Conservation (phyloP, 1,140 invertebrate species). For the Diorhabda sublineata region DNA sequence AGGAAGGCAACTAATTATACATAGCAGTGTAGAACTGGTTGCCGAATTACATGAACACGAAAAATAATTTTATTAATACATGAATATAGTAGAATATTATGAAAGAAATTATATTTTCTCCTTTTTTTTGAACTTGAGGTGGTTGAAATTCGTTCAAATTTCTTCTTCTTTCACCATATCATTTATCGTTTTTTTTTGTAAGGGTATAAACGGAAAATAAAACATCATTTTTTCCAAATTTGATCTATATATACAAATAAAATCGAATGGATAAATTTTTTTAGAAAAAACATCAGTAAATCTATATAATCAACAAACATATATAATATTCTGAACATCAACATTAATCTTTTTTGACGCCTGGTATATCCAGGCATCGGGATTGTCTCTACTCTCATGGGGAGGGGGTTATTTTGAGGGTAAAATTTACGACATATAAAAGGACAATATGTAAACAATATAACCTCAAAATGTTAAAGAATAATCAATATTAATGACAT, state of each 20-base stretch:
- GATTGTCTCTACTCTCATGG: slow-evolving; percentile 17
- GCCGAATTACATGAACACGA: no score
- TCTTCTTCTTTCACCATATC: neutral
- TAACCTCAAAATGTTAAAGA: no score
- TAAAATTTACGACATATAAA: neutral
- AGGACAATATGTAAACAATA: no score
- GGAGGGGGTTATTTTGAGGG: slow-evolving; percentile 4
- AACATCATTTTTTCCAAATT: slow-evolving; percentile 2
- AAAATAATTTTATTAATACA: no score
- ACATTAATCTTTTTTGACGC: slow-evolving; percentile 24
- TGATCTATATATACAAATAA: slow-evolving; percentile 30
- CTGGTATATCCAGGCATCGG: slow-evolving; percentile 10
- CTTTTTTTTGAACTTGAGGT: no score
- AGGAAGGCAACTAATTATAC: no score
- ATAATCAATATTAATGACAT: no score
- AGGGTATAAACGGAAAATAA: neutral
- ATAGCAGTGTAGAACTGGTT: no score
- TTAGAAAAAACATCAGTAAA: slow-evolving; percentile 31
- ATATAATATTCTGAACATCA: slow-evolving; percentile 26
- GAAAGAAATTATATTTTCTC: no score
- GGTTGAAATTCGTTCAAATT: no score
- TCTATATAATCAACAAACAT: slow-evolving; percentile 30
- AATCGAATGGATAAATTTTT: slow-evolving; percentile 23
- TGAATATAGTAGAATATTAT: no score
- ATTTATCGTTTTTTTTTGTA: neutral